Conservation (phyloP, 2,113 vertebrate species). For the Corythornis vintsioides region DNA sequence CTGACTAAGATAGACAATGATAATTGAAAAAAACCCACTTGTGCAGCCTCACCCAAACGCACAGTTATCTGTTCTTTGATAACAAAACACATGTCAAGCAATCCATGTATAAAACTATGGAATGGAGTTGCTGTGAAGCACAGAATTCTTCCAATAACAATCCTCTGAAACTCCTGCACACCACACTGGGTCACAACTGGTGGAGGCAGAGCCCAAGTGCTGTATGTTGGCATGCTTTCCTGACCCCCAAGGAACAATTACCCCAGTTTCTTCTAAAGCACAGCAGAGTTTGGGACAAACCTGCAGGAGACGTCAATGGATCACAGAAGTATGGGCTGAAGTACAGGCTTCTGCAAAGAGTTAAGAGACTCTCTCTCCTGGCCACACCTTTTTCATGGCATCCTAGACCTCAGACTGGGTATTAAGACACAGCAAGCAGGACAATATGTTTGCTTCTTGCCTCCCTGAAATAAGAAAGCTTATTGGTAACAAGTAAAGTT, state of each 20-base stretch:
- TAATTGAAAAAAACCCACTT: not conserved
- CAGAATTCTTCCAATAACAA: not conserved
- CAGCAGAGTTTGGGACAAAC: not conserved
- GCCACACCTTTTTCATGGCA: not conserved
- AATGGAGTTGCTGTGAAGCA: not conserved
- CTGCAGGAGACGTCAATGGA: not conserved
- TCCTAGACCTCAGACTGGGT: not conserved
- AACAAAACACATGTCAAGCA: not conserved
- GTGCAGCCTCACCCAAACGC: not conserved
- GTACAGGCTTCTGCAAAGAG: not conserved
- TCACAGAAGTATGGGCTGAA: not conserved
- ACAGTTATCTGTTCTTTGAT: not conserved
- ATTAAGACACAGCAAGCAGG: not conserved
- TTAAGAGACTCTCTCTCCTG: not conserved
- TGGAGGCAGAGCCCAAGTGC: not conserved
- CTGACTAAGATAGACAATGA: not conserved
- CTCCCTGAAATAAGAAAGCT: not conserved
- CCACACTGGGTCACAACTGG: not conserved
- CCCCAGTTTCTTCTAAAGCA: not conserved
- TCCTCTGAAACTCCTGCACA: not conserved
- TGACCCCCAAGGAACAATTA: not conserved
- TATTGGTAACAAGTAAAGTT: not conserved
- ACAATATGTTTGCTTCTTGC: not conserved
- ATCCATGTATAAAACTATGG: not conserved
- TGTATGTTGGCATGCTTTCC: rapidly evolving